Conservation (phyloP, 2,113 vertebrate genomes). For the Papio anubis region DNA sequence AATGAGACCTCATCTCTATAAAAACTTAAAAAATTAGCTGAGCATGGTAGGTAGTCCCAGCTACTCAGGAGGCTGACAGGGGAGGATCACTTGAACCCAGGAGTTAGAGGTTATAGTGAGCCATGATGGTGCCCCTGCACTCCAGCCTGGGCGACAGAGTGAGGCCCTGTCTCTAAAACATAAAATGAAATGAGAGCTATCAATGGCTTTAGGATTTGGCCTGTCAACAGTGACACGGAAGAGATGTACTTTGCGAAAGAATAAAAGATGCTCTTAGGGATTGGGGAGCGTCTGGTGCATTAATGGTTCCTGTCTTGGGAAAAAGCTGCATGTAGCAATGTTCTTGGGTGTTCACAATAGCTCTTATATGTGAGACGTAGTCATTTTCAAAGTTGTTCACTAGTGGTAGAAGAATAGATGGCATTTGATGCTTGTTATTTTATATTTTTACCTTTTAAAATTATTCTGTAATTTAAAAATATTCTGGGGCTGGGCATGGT, state of each 20-base stretch:
- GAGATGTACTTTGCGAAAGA: background rate
- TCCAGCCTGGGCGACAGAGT: too few species aligned
- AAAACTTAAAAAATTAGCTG: too few species aligned
- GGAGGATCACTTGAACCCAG: too few species aligned
- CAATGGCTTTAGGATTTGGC: background rate
- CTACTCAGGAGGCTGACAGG: too few species aligned
- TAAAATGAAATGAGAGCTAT: too few species aligned
- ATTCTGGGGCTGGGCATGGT: background rate
- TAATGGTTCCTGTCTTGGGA: background rate
- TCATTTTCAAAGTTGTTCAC: background rate
- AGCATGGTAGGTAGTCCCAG: too few species aligned
- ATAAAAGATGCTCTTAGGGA: background rate
- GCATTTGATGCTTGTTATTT: background rate
- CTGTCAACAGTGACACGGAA: background rate
- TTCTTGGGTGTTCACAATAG: background rate
- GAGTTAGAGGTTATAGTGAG: too few species aligned
- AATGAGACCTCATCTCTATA: too few species aligned
- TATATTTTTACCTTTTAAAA: background rate
- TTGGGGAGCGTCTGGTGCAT: background rate
- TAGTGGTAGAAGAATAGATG: background rate
- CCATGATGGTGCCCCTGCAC: too few species aligned
- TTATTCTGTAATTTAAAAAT: constrained; percentile 1
- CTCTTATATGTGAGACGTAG: background rate
- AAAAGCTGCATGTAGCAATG: background rate
- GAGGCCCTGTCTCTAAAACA: too few species aligned